Conservation (phyloP, 2,797 vertebrate species). For the Valencia hispanica region DNA sequence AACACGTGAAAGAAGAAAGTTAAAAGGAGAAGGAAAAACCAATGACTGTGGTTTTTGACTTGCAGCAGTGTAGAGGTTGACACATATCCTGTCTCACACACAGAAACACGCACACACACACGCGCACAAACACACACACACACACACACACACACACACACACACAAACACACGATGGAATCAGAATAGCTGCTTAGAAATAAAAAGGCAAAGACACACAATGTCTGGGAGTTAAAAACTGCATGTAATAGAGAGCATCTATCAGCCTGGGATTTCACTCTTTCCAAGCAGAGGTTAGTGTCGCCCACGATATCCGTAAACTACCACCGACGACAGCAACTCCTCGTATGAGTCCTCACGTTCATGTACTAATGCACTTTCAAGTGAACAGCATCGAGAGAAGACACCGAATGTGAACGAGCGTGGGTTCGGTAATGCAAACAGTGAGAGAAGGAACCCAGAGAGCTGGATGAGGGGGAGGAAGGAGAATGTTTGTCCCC, state of each 20-base stretch:
- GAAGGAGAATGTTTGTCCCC: constrained; percentile 47
- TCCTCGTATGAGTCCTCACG: not conserved
- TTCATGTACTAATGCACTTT: constrained; percentile 1
- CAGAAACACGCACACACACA: not conserved
- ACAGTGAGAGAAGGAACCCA: constrained; percentile 55
- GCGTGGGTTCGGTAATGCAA: constrained; percentile 54
- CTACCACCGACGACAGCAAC: not conserved
- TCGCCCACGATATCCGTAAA: constrained; percentile 39
- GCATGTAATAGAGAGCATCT: not conserved
- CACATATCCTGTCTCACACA: constrained; percentile 55
- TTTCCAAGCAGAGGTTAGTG: constrained; percentile 31
- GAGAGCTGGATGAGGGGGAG: constrained; percentile 50
- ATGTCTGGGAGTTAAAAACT: not conserved
- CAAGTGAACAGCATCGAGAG: constrained; percentile 12
- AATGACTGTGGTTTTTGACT: not conserved
- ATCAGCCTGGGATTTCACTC: constrained; percentile 4
- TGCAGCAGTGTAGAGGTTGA: constrained; percentile 23
- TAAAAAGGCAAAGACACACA: constrained; percentile 3
- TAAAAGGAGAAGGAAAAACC: not conserved
- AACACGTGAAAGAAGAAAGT: constrained; percentile 11
- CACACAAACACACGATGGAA: not conserved
- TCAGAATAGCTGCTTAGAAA: not conserved
- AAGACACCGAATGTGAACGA: constrained; percentile 29
- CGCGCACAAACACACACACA: constrained; percentile 2
- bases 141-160: not conserved